Base-by-base conservation (phyloP, 2,888 invertebrate genomes). In the Chymomyza fuscimana region DNA sequence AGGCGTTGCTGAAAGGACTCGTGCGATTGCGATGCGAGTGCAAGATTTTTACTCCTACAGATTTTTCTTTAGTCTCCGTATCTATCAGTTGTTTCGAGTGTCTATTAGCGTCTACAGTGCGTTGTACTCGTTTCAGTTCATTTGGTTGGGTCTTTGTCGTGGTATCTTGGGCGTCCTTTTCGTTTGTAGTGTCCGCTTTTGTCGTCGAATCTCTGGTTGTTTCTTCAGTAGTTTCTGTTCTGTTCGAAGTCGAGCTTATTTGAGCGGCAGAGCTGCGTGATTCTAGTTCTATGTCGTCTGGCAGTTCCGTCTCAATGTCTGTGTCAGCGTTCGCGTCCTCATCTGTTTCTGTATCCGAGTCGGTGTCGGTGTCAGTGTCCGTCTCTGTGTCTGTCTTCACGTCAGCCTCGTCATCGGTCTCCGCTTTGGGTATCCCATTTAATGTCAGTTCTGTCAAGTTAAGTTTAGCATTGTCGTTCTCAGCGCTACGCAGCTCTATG, bases 401-500 rank as follows among this genome's bases (percentile, higher is more conserved):
- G 9, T 36, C 36, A 54, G 32, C 32, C 32, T 32, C 32, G 1
- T n/a, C 40, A 50, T 66, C 29, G 63, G 50, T 12, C 12, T 46
- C 40, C 40, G 12, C 12, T 12, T 46, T 46, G 12, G 40, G 0
- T 7, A 12, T 7, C 12, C 40, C 40, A 46, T 46, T 46, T 10
- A 0, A 0, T 46, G 40, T 46, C 12, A 46, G 6, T 46, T 46
- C 40, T 1, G 40, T 46, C 12, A 46, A 12, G 40, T 46, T 46
- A 4, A 12, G 40, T 63, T 63, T 68, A 62, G 58, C 15, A 36
- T 76, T 77, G 1, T 40, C 73, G 5, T 69, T 61, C 1, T 25
- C 63, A 52, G 88, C 88, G 54, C 78, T 88, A n/a, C 91, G 77
- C 2, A 92, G 67, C 64, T 91, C 90, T 25, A 92, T 80, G 50